phyloP scores from a whole-genome alignment of 2,797 vertebrate species.

The Mycteria americana region DNA sequence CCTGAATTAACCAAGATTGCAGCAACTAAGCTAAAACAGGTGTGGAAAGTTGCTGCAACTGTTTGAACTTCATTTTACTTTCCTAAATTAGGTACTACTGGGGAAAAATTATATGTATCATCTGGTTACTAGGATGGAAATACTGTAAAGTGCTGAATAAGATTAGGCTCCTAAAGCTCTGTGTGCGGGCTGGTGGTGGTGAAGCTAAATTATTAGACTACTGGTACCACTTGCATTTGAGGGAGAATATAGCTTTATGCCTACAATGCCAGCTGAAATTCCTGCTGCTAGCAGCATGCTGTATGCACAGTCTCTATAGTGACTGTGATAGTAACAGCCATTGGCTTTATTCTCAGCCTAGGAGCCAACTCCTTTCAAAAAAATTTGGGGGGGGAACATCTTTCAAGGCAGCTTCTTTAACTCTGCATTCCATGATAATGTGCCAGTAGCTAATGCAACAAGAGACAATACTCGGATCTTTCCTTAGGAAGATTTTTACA shows the following conservation, averaged over 20 bases:
- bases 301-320: background rate
- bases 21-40: background rate
- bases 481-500: background rate
- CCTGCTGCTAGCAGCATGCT: background rate
- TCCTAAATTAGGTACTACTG: background rate
- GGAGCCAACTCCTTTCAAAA: background rate
- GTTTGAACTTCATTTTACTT: background rate
- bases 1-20: background rate
- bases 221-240: background rate
- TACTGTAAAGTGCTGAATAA: background rate
- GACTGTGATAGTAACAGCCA: background rate
- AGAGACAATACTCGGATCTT: background rate
- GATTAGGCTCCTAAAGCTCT: background rate
- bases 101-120: background rate
- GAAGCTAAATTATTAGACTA: background rate
- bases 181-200: background rate
- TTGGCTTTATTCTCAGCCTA: background rate
- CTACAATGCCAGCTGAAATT: background rate
- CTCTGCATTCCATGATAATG: rapidly evolving
- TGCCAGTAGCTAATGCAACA: background rate
- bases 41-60: background rate
- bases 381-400: background rate
- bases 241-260: background rate
- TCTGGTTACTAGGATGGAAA: background rate
- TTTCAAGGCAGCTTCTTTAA: background rate